A percentile compares a stretch with the other conserved stretches of the same genome.
Conservation (phyloP, 2,797 vertebrate species). For the Tragelaphus oryx region DNA sequence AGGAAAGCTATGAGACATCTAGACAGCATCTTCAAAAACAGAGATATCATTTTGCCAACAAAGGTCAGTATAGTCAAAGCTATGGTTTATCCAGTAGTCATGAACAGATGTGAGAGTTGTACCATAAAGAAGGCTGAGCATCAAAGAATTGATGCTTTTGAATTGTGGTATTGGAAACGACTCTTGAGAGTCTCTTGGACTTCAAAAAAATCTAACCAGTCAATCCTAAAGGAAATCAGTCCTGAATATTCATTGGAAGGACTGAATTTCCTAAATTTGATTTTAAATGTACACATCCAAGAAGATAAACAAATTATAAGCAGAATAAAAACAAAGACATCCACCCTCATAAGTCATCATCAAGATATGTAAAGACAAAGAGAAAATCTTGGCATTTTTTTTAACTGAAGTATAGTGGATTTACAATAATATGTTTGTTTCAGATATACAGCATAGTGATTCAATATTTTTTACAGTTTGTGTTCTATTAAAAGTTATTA, state of each 20-base stretch:
- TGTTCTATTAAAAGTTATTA: not conserved
- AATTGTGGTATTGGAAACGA: not conserved
- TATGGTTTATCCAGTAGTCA: not conserved
- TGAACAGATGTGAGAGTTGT: not conserved
- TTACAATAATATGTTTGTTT: not conserved
- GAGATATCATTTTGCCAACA: not conserved
- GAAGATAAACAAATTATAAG: not conserved
- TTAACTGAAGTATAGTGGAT: not conserved
- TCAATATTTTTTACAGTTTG: not conserved
- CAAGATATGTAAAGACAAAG: not conserved
- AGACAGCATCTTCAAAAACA: not conserved
- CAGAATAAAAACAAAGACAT: not conserved
- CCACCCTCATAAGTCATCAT: not conserved
- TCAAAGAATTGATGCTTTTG: not conserved
- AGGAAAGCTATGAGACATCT: not conserved
- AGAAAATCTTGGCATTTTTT: not conserved
- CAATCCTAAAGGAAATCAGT: not conserved
- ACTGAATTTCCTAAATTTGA: not conserved
- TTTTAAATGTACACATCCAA: not conserved
- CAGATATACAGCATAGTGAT: not conserved
- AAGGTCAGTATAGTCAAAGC: not conserved
- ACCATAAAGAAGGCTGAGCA: not conserved
- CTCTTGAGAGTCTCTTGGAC: not conserved
- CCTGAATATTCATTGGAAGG: not conserved
- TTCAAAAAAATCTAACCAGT: not conserved